Base-by-base conservation (phyloP, 2,797 vertebrate species). In the Xerus rutilus region DNA sequence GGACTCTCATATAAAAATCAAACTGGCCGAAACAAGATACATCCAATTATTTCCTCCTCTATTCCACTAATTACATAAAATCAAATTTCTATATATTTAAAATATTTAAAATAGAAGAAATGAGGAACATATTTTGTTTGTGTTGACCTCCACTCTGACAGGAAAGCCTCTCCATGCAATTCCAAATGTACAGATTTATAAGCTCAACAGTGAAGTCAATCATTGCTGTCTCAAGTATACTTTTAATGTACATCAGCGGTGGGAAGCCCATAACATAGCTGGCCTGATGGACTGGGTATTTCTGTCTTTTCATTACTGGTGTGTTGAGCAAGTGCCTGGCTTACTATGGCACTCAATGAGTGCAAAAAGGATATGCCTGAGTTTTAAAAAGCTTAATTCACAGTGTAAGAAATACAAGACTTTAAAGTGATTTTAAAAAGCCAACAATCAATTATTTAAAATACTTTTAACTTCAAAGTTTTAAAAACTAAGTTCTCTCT, bases 381-480 rank as follows among this genome's bases (percentile, higher is more conserved):
- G 47, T 89, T 82, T 92, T 74, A 49, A 77, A 93, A 91, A n/a
- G 15, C 54, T 91, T 84, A 73, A 52, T 57, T 69, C 67, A 35
- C 70, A 93, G 62, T 43, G 47, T 39, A 83, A 93, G 57, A 77
- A 84, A n/a, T 52, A 72, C 18, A 67, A 86, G 83, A 67, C 15
- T 62, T 69, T 85, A 23, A 79, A 82, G 62, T 57, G 52, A 86
- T 35, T 86, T 59, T 25, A 7, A 43, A 92, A 94, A 92, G 57
- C 43, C 20, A 74, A 73, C 54, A 23, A 23, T 28, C 20, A 43
- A 69, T 54, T 32, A 78, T 47, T 74, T 64, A 54, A 92, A 94
- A 82, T 70, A 95, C 93, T 39, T 49, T 76, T 23, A 82, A 49
- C 59, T 92, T 77, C 5, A 18, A 87, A 76, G 43, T 62, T 95